A percentile compares a stretch with the other conserved stretches of the same genome.
Evolutionary conservation across 2,888 invertebrate species (phyloP).

Genomic region (Idaea dimidiata): DNA sequence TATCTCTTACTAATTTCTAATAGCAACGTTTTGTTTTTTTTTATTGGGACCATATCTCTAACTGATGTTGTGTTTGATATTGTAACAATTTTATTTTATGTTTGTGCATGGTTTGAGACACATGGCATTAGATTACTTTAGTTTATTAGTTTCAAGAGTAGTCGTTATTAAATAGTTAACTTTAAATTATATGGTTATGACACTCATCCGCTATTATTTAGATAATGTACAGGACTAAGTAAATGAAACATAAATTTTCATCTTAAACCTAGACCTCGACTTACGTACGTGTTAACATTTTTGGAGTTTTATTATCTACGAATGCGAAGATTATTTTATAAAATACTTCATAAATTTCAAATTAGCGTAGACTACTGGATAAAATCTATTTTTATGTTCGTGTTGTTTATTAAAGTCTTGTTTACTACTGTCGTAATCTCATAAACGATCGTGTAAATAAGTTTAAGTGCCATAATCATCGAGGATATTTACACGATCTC

Average conservation of each 20-base stretch:
- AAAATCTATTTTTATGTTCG: not conserved
- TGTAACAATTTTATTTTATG: conserved; percentile 28
- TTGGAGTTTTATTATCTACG: not conserved
- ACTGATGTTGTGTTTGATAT: conserved; percentile 26
- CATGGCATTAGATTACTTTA: conserved; percentile 10
- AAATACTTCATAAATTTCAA: not conserved
- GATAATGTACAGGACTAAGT: not conserved
- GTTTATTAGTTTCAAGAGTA: not conserved
- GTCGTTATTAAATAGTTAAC: not conserved
- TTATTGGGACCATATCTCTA: conserved; percentile 17
- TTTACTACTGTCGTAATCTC: not conserved
- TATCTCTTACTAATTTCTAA: conserved; percentile 28
- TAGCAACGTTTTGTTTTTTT: conserved; percentile 21
- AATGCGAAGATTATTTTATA: not conserved
- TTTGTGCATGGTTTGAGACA: conserved; percentile 33
- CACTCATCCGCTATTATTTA: not conserved
- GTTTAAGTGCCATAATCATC: not conserved
- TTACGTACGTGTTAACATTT: not conserved
- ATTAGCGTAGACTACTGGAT: not conserved
- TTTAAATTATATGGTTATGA: not conserved
- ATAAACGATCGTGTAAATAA: not conserved
- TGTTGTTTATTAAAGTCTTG: not conserved
- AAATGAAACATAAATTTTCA: not conserved
- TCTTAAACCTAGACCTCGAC: not conserved
- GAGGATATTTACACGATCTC: too few species aligned